Evolutionary conservation across 2,888 invertebrate species (phyloP), one percentile per base, ranked within the genome.

Genomic region (Polyommatus iphigenia): DNA sequence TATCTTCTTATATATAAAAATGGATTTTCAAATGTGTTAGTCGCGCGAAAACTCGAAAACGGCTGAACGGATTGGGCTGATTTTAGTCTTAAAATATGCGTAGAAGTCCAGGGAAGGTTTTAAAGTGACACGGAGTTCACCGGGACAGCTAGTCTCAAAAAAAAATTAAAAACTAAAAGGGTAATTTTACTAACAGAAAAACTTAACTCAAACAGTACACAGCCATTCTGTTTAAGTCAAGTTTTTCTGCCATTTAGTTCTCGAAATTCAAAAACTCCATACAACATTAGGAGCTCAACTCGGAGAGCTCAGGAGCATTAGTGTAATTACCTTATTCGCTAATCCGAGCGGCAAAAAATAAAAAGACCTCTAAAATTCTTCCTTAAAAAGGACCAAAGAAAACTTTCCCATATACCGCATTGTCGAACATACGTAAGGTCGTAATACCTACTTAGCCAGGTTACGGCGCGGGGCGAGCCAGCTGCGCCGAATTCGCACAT

Each of bases 401-500:
- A 75, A 75, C 46, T 54, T 75, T 54, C 75, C 54, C 54, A 50
- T 54, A 75, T 57, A 76, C 46, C 41, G 67, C 71, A 78, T 20
- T 75, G 78, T 73, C 72, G 78, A 78, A 78, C 72, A 78, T 78
- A 78, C 78, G 78, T 78, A 78, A 78, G 78, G 62, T 78, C 73
- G 72, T 78, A 78, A 78, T 78, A 78, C 78, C 78, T 78, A 73
- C 73, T 73, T 72, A 78, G 78, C 72, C 84, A 84, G 84, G 85
- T 87, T 87, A 87, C 84, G 85, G 82, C 84, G 80, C 50, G 54
- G 54, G 54, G 54, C 84, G 84, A 85, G 85, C 83, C 90, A 90
- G 88, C 88, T 90, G 91, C 81, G 87, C 85, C 84, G 81, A 87
- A 88, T 89, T 88, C 88, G 85, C 88, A 87, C 88, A 87, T 89